Evolutionary conservation across 2,797 vertebrate genomes (phyloP).

Genomic region (Syngnathus rostellatus): DNA sequence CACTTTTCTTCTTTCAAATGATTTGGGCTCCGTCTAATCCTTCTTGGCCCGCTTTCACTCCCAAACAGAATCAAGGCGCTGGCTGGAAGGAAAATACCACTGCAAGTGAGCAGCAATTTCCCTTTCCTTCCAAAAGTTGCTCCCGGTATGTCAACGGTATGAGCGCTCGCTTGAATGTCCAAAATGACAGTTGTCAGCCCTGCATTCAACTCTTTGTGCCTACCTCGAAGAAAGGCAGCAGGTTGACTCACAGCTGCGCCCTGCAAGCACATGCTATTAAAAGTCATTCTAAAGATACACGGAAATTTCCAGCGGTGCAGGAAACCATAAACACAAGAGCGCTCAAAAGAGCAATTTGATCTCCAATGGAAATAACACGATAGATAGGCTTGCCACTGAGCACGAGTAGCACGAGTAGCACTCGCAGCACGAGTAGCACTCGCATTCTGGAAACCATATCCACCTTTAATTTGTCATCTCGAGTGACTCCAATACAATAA

Average conservation of each 20-base stretch:
- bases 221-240: neutral
- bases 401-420: slow-evolving; percentile 6
- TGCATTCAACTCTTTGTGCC: no score
- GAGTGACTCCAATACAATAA: neutral
- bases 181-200: no score
- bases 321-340: slow-evolving; percentile 4
- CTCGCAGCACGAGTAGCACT: slow-evolving; percentile 7
- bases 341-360: slow-evolving; percentile 8
- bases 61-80: no score
- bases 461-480: neutral
- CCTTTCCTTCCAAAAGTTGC: no score
- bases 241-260: slow-evolving; percentile 2
- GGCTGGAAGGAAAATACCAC: no score
- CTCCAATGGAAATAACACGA: slow-evolving; percentile 11
- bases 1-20: no score
- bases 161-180: no score
- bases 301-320: slow-evolving; percentile 5
- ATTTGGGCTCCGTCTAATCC: no score
- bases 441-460: slow-evolving; percentile 1
- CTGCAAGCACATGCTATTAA: slow-evolving; percentile 4
- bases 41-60: no score
- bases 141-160: no score
- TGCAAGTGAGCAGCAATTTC: no score
- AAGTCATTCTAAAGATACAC: slow-evolving; percentile 7
- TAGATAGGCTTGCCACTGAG: slow-evolving; percentile 1